Conservation (phyloP, 2,888 invertebrate species). For the Folsomia candida region DNA sequence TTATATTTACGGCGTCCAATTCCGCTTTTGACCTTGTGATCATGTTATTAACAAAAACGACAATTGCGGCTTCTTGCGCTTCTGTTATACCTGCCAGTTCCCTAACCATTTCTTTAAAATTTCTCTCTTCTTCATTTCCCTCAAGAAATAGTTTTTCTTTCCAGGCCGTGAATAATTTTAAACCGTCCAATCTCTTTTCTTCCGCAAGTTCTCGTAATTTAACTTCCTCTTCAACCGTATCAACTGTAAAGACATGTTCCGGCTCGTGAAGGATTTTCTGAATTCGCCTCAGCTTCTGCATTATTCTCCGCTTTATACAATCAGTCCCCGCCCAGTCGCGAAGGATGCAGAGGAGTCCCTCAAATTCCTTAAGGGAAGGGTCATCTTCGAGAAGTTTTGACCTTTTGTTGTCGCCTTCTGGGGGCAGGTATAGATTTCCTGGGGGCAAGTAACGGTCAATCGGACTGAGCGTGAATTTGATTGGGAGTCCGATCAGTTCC, state of each 20-base stretch:
- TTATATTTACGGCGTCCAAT: background rate
- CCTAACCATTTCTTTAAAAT: background rate
- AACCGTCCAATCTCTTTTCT: background rate
- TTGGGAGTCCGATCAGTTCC: background rate
- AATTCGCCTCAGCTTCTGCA: background rate
- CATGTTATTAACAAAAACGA: background rate
- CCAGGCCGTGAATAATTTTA: background rate
- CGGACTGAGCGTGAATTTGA: background rate
- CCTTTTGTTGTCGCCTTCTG: background rate
- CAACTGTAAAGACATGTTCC: background rate
- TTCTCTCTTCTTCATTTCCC: background rate
- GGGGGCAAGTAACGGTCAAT: too few species aligned
- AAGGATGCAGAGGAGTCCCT: background rate
- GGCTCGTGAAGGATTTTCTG: slow-evolving; percentile 1
- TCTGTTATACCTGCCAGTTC: background rate
- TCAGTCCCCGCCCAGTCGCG: background rate
- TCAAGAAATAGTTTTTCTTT: background rate
- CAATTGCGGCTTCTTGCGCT: background rate
- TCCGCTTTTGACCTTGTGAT: background rate
- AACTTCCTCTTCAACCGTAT: background rate
- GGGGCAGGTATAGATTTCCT: background rate
- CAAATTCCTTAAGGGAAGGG: background rate
- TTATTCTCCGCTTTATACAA: background rate
- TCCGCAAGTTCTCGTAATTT: background rate
- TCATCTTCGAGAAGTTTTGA: background rate